phyloP scores from a whole-genome alignment of 2,797 vertebrate genomes.

The Etheostoma nigrum region DNA sequence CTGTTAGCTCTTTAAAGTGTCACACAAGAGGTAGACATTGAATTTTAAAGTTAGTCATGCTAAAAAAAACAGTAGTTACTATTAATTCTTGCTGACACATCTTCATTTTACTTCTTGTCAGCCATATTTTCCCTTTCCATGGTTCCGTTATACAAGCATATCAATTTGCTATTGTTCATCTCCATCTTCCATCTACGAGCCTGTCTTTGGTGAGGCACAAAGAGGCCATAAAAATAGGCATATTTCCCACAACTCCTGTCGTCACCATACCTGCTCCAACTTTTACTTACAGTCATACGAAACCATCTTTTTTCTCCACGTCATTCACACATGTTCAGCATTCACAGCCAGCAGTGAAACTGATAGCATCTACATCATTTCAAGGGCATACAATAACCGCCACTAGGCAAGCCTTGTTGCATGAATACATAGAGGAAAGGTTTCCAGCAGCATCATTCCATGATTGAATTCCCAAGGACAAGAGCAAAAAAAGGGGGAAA shows the following conservation, averaged over 20 bases:
- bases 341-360: slow-evolving; percentile 69
- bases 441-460: slow-evolving; percentile 69
- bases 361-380: slow-evolving; percentile 79
- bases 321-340: slow-evolving; percentile 59
- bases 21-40: background rate
- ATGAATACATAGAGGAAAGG: slow-evolving; percentile 72
- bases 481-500: slow-evolving; percentile 25
- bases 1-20: background rate
- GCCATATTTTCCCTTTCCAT: slow-evolving; percentile 33
- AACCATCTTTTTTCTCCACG: slow-evolving; percentile 31
- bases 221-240: slow-evolving; percentile 10
- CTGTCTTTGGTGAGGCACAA: slow-evolving; percentile 10
- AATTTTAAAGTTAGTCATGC: slow-evolving; percentile 4
- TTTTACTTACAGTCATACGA: slow-evolving; percentile 43
- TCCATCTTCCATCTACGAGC: slow-evolving; percentile 23
- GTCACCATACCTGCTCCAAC: slow-evolving; percentile 26
- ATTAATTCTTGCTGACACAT: slow-evolving; percentile 39
- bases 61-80: slow-evolving; percentile 17
- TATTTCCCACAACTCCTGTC: slow-evolving; percentile 31
- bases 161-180: slow-evolving; percentile 44
- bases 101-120: slow-evolving; percentile 48
- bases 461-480: slow-evolving; percentile 82
- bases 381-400: slow-evolving; percentile 79
- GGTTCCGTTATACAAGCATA: slow-evolving; percentile 28
- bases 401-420: slow-evolving; percentile 67